These are phyloP conservation scores for Triplophysa bombifrons DNA, from an alignment of 2,797 vertebrate species.

Conservation along the genomic window DNA sequence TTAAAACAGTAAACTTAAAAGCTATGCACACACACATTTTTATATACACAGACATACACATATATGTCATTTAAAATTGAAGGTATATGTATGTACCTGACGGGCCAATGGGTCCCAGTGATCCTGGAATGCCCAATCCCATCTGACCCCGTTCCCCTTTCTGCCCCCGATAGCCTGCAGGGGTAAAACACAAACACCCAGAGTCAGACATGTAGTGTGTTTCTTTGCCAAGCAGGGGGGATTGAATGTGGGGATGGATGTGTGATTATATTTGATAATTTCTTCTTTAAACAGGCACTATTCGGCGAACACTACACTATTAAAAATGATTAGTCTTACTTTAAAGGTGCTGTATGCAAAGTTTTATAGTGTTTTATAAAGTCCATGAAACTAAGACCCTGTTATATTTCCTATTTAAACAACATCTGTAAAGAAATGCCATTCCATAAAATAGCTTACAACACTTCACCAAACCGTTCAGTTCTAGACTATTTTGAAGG, in stretches of 20 bases:
- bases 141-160: constrained; percentile 97
- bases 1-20: too few relatives aligned
- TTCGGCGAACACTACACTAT: not conserved
- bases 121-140: constrained; percentile 89
- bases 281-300: not conserved
- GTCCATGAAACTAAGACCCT: not conserved
- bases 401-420: not conserved
- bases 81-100: constrained; percentile 78
- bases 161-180: constrained; percentile 92
- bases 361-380: not conserved
- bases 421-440: not conserved
- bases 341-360: not conserved
- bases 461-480: not conserved
- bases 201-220: not conserved
- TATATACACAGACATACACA: too few relatives aligned
- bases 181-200: constrained; percentile 22
- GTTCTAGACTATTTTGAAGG: not conserved
- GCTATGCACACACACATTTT: too few relatives aligned
- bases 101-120: constrained; percentile 83
- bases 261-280: not conserved
- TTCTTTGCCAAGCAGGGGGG: too few relatives aligned
- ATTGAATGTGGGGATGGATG: not conserved
- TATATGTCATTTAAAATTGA: too few relatives aligned
- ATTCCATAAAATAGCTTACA: not conserved
- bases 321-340: not conserved